Evolutionary conservation across 2,888 invertebrate species (phyloP), one percentile per base, ranked within the genome.

Genomic region (Disparrhopalites patrizii): DNA sequence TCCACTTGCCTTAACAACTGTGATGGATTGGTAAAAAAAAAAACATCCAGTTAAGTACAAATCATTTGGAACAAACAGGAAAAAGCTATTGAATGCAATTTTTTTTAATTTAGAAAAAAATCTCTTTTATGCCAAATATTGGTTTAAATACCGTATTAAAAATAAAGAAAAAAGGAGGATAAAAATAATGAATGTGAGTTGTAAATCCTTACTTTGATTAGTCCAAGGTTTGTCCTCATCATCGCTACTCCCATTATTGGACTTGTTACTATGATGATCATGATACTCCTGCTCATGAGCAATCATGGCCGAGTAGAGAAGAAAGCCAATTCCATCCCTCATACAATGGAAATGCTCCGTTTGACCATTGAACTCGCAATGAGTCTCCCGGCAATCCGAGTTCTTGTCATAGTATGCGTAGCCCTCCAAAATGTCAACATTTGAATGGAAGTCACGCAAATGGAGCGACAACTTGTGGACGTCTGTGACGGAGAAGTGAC

Each of bases 1-100:
- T 81, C 93, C 92, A 78, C 90, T 87, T 81, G 92, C 90, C 87
- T 91, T 92, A 84, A 93, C 90, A 85, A 91, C 89, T 90, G 86
- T 82, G n/a, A n/a, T n/a, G n/a, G n/a, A n/a, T n/a, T n/a, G n/a
- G n/a, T n/a, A n/a, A n/a, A n/a, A n/a, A 65, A 70, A 66, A 57
- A 66, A 64, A 56, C 67, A 40, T 33, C 25, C 28, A 55, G 23
- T 54, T 10, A 30, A n/a, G n/a, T n/a, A n/a, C n/a, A n/a, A n/a
- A n/a, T n/a, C n/a, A n/a, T n/a, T n/a, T n/a, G n/a, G n/a, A n/a
- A n/a, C n/a, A n/a, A n/a, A n/a, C n/a, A n/a, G n/a, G n/a, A n/a
- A n/a, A n/a, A n/a, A n/a, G n/a, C n/a, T n/a, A n/a, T n/a, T n/a
- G n/a, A n/a, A n/a, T n/a, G n/a, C n/a, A n/a, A n/a, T n/a, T n/a